Base-by-base conservation (phyloP, 2,797 vertebrate species). In the Chaunax sp. region DNA sequence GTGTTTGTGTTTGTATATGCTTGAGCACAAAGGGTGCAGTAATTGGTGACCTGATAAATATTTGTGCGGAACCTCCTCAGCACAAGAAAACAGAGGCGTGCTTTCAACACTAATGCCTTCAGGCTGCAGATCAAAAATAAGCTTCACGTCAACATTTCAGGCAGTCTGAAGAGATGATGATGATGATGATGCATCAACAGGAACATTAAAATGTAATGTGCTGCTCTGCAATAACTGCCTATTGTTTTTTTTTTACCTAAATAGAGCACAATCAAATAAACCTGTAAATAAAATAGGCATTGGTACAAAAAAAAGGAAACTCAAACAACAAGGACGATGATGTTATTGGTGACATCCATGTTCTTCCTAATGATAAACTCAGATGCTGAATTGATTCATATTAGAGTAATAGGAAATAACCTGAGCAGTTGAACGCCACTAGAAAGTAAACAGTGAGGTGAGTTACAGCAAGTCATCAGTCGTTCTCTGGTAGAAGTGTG, bases 1-100 rank as follows among this genome's bases (percentile, higher is more conserved):
- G n/a, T 46, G 52, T 65, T 63, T 61, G 38, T 70, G 63, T 61
- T 61, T 78, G 40, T 52, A 20, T 72, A 33, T 70, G 75, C 47
- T 62, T 69, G 52, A 54, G 64, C 64, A 77, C 30, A 64, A 20
- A 15, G 65, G 54, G 61, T 54, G 72, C 58, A 75, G 75, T 88
- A 86, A 90, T 86, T 87, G 79, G 77, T 6, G 41, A 80, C 78
- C 77, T 86, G 82, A 83, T 90, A 90, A 92, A 92, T 92, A 89
- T 90, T 91, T 91, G 89, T 80, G 72, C 62, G 72, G 69, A 76
- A 64, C 53, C 64, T 81, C 69, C 73, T 73, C 76, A 63, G 73
- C 55, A 56, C 53, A 78, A 80, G 68, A 83, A 88, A 77, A 82
- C 58, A 63, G 54, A 66, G 54, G 23, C 64, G 70, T 67, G 76